These are phyloP conservation scores for Nettapus auritus DNA, from an alignment of 2,113 vertebrate species.

Conservation along the genomic window DNA sequence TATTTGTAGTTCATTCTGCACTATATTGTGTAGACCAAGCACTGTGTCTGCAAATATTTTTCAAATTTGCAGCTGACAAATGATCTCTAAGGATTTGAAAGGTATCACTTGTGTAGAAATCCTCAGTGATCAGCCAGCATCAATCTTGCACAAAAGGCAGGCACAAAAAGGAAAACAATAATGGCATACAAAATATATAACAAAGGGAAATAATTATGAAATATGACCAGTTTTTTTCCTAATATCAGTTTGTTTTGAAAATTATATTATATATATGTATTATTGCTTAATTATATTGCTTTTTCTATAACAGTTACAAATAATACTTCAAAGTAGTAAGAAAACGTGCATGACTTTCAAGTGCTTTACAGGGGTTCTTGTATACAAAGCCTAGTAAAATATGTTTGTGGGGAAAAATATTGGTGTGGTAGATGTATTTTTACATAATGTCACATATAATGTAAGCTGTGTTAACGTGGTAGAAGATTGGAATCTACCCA, in stretches of 20 bases:
- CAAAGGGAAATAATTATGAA: not conserved
- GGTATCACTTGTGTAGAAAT: not conserved
- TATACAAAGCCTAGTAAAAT: not conserved
- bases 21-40: slow-evolving; percentile 31
- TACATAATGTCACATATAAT: not conserved
- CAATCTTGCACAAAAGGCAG: not conserved
- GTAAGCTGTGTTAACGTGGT: not conserved
- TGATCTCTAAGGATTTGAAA: not conserved
- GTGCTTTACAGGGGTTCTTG: not conserved
- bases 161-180: slow-evolving; percentile 10
- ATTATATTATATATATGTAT: too few relatives aligned
- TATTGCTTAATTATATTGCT: not conserved
- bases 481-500: not conserved
- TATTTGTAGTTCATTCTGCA: slow-evolving; percentile 8
- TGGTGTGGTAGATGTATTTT: not conserved
- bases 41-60: not conserved
- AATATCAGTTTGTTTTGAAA: not conserved
- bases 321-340: not conserved
- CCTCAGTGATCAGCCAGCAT: not conserved
- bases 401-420: not conserved
- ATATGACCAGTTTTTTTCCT: not conserved
- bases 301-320: not conserved
- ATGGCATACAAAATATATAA: not conserved
- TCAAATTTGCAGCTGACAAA: not conserved
- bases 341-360: not conserved